Conservation (phyloP, 2,888 invertebrate genomes). For the Orchestes rusci region DNA sequence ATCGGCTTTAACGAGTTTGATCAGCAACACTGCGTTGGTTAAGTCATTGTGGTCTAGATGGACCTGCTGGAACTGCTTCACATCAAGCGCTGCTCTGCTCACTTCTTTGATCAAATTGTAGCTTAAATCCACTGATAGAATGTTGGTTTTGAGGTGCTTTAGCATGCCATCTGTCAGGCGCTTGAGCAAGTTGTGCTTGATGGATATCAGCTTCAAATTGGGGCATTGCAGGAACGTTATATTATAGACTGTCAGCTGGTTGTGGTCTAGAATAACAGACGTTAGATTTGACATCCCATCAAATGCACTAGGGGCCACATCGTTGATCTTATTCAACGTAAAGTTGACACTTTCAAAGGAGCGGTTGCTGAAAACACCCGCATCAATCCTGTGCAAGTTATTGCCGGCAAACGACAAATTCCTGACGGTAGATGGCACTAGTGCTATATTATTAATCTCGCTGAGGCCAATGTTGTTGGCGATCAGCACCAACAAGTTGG, state of each 20-base stretch:
- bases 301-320: constrained; percentile 31
- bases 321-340: constrained; percentile 31
- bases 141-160: constrained; percentile 25
- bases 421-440: constrained; percentile 25
- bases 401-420: constrained; percentile 32
- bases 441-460: constrained; percentile 30
- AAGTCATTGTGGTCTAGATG: constrained; percentile 34
- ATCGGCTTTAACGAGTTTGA: constrained; percentile 28
- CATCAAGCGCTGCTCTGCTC: constrained; percentile 30
- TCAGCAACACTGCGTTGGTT: constrained; percentile 24
- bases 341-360: constrained; percentile 31
- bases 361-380: constrained; percentile 31
- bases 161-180: constrained; percentile 31
- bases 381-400: constrained; percentile 29
- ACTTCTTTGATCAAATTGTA: constrained; percentile 33
- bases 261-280: constrained; percentile 31
- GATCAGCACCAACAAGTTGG: constrained; percentile 13
- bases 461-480: constrained; percentile 32
- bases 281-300: constrained; percentile 31
- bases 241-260: constrained; percentile 30
- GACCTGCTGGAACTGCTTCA: constrained; percentile 30
- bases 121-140: constrained; percentile 31
- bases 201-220: constrained; percentile 28
- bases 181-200: constrained; percentile 33
- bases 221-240: constrained; percentile 32